A percentile compares a stretch with the other conserved stretches of the same genome.
These are phyloP conservation scores for Craseonycteris thonglongyai DNA, from an alignment of 2,113 vertebrate genomes.

Conservation along the genomic window DNA sequence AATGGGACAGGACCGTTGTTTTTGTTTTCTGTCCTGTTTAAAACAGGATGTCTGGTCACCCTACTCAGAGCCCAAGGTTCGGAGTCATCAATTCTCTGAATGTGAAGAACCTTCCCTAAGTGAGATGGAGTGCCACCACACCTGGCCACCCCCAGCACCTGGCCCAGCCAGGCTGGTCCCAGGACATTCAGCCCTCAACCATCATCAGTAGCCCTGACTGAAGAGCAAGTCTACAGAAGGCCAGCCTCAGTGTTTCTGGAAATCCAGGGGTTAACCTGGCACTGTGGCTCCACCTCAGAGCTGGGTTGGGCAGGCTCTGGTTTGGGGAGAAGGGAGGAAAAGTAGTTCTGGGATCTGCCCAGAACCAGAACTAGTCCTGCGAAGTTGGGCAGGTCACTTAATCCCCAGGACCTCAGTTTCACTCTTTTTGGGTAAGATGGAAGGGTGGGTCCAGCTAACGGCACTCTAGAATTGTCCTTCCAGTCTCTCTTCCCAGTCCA, in stretches of 20 bases:
- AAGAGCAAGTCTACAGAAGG: neutral
- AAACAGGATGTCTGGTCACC: no score
- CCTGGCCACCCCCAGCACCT: neutral
- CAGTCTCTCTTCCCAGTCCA: constrained; percentile 3
- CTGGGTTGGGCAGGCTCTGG: neutral
- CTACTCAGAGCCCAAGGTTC: neutral
- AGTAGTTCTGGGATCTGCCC: constrained; percentile 8
- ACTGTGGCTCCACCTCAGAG: constrained; percentile 17
- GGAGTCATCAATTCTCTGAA: neutral
- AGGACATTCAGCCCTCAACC: neutral
- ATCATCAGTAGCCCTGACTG: neutral
- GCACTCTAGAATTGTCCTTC: neutral
- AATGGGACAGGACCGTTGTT: no score
- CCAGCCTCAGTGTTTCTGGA: neutral
- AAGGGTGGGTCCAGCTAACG: neutral
- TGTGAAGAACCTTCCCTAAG: neutral
- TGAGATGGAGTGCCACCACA: neutral
- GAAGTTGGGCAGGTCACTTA: neutral
- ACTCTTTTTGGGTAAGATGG: neutral
- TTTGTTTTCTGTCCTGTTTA: no score
- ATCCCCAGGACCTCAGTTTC: neutral
- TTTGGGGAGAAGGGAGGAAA: constrained; percentile 31
- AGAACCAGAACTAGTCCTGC: neutral
- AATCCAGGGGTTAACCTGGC: constrained; percentile 42
- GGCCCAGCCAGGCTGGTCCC: neutral